Conservation (phyloP, 2,113 vertebrate genomes). For the Carassius gibelio region DNA sequence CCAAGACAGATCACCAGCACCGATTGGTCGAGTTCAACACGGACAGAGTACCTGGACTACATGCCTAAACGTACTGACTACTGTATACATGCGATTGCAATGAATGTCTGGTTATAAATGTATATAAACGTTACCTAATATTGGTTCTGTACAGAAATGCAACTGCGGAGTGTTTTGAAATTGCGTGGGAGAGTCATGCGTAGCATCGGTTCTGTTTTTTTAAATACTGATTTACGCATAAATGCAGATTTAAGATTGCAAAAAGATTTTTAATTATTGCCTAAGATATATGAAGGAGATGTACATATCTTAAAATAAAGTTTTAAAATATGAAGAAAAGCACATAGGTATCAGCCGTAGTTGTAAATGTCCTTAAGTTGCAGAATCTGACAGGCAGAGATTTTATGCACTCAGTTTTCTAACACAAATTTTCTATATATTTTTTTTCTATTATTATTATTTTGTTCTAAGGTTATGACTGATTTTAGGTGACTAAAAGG, state of each 20-base stretch:
- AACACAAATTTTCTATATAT: slow-evolving; percentile 36
- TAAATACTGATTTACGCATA: slow-evolving; percentile 44
- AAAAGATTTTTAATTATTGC: slow-evolving; percentile 54
- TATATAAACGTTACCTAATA: slow-evolving; percentile 62
- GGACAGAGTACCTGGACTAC: neutral
- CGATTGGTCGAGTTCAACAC: slow-evolving; percentile 60
- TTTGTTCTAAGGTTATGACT: neutral
- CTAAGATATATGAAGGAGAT: slow-evolving; percentile 54
- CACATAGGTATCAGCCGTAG: slow-evolving; percentile 36
- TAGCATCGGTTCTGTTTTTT: slow-evolving; percentile 21
- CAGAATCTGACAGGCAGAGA: slow-evolving; percentile 32
- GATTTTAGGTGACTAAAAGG: neutral
- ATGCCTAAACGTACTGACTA: slow-evolving; percentile 31
- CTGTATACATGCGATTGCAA: slow-evolving; percentile 31
- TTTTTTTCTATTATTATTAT: slow-evolving; percentile 28
- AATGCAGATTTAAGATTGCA: slow-evolving; percentile 35
- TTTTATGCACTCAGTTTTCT: slow-evolving; percentile 54
- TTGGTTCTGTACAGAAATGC: slow-evolving; percentile 78
- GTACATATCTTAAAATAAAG: slow-evolving; percentile 52
- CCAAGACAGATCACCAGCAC: neutral
- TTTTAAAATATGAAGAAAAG: slow-evolving; percentile 50
- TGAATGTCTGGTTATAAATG: slow-evolving; percentile 71
- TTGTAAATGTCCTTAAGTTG: slow-evolving; percentile 19
- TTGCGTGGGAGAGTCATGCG: slow-evolving; percentile 10
- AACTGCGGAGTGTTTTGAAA: slow-evolving; percentile 40